Evolutionary conservation across 2,113 vertebrate species (phyloP).

Genomic region (Jacana jacana): DNA sequence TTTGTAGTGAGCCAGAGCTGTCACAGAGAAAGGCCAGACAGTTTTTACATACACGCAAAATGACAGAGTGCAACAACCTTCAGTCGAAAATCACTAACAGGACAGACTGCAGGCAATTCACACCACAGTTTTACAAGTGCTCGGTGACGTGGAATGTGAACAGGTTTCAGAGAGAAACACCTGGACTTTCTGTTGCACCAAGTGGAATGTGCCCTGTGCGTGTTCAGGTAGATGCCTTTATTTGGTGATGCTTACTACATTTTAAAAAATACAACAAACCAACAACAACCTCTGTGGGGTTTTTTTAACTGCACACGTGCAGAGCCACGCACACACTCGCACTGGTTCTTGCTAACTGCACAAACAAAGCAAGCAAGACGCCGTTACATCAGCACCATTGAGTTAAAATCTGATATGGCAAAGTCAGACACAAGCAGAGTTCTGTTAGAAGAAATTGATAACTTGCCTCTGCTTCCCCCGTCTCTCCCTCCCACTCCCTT

Average conservation of each 20-base stretch:
- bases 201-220: background rate
- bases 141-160: conserved; percentile 24
- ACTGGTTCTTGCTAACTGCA: background rate
- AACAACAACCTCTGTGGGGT: background rate
- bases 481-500: background rate
- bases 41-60: background rate
- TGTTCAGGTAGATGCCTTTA: background rate
- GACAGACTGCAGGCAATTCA: background rate
- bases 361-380: background rate
- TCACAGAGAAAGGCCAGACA: background rate
- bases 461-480: background rate
- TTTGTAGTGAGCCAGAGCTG: background rate
- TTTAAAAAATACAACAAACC: background rate
- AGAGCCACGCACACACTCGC: background rate
- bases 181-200: background rate
- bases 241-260: background rate
- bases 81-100: background rate
- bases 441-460: background rate
- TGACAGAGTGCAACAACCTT: background rate
- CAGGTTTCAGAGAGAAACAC: background rate
- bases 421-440: background rate
- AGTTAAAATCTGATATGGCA: background rate
- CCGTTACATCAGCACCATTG: background rate
- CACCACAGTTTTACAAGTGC: background rate
- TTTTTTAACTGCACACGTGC: background rate